Conservation (phyloP, 2,113 vertebrate species). For the Rana temporaria region DNA sequence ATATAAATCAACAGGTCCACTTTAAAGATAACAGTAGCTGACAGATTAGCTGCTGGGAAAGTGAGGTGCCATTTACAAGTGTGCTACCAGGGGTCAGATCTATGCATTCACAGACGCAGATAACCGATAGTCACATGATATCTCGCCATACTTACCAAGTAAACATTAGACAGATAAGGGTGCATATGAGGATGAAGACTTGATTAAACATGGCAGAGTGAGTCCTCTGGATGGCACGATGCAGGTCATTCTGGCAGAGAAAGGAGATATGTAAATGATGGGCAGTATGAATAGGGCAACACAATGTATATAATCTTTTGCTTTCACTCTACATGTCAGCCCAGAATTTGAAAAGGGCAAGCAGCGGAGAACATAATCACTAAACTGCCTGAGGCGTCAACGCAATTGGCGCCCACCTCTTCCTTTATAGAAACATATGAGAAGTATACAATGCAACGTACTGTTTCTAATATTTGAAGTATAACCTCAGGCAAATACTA, state of each 20-base stretch:
- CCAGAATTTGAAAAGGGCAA: too few relatives aligned
- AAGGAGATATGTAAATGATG: background rate
- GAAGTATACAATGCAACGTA: too few relatives aligned
- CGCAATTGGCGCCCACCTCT: too few relatives aligned
- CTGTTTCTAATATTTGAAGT: too few relatives aligned
- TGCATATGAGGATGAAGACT: constrained; percentile 84
- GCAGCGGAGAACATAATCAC: too few relatives aligned
- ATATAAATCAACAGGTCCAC: too few relatives aligned
- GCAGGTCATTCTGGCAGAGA: constrained; percentile 77
- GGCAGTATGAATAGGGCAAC: background rate
- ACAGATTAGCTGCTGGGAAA: background rate
- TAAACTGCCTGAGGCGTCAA: too few relatives aligned
- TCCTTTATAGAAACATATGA: too few relatives aligned
- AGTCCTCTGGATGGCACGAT: constrained; percentile 81
- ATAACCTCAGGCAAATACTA: too few relatives aligned
- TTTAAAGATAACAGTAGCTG: too few relatives aligned
- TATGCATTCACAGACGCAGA: background rate
- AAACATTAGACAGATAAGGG: constrained; percentile 83
- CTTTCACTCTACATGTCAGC: background rate
- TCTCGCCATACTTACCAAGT: constrained; percentile 74
- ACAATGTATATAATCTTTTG: background rate
- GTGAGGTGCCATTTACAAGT: background rate
- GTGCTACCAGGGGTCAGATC: background rate
- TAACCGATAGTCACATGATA: background rate
- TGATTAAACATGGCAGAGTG: constrained; percentile 87